Evolutionary conservation across 1,140 invertebrate genomes (phyloP), one percentile per base, ranked within the genome.

Genomic region (Trichonephila clavata): DNA sequence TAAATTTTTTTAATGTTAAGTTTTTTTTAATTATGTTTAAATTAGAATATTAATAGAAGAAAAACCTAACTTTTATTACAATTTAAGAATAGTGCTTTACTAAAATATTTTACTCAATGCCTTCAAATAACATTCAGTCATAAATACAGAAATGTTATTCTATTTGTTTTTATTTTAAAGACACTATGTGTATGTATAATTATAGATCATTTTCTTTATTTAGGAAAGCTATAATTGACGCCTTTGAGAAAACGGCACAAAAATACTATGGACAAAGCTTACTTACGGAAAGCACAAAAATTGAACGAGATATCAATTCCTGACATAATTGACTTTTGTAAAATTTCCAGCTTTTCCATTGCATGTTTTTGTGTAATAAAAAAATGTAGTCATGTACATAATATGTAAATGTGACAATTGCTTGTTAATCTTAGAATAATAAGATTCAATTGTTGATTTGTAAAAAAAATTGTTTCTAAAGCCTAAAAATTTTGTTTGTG

Each of bases 181-280:
- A 10, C 50, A 50, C 10, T 5, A 50, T 50, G 10, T 50, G 50
- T 50, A 5, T 7, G 3, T 13, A 50, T 50, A 50, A 50, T 50
- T 50, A 13, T 0, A 8, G 7, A 50, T 83, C 7, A 90, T 32
- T 92, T 94, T 94, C 83, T 88, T 81, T 92, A 94, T 94, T 80
- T 94, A 95, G 95, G 89, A 95, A 95, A 95, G 95, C 95, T 50
- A 95, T 96, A n/a, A 90, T 93, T 32, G 95, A 96, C 94, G 94
- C 96, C 1, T 97, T 97, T 95, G 95, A 96, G 57, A 95, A 96
- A 94, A 96, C 96, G 32, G 95, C 96, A 13, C 86, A 95, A 61
- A 97, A 97, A 94, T 97, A 97, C 95, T 95, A 96, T 16, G 93
- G 90, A 60, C 57, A 89, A 7, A 92, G 90, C 50, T 92, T 94